Base-by-base conservation (phyloP, 2,797 vertebrate species). In the Ara ararauna region DNA sequence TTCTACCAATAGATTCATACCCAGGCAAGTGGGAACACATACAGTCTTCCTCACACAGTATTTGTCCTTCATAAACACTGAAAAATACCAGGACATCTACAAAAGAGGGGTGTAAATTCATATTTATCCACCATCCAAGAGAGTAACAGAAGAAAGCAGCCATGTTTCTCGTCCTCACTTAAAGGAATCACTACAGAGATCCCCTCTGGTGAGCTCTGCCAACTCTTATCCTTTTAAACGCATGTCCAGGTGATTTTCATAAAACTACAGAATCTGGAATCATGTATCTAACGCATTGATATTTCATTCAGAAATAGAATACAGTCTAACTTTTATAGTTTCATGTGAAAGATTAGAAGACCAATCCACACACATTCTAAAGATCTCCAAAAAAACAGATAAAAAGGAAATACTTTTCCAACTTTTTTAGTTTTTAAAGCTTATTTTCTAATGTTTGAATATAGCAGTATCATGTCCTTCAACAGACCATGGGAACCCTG, bases 271-370 rank as follows among this genome's bases (percentile, higher is more conserved):
- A 24, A 58, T 53, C 26, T 53, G 45, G 14, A 95, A 26, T 54
- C 20, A 42, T 1, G 0, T 45, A 61, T 21, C 26, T 24, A 85
- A 66, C 1, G 19, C 13, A 29, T 0, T 30, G 48, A 67, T 7
- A 77, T 61, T 58, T 66, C n/a, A 44, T 61, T 64, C 7, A 50
- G 45, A 32, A 38, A 54, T 74, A 83, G 29, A 60, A 54, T 7
- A 45, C 12, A 5, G 19, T 15, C 32, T 32, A 48, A 18, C 26
- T 66, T 82, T 85, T 50, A 65, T 13, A 64, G 64, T 73, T 82
- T 68, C 29, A 53, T 1, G 8, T 16, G 21, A 47, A 86, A 88
- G 26, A 64, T n/a, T 85, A 80, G 58, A 87, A 75, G n/a, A 19
- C 12, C 14, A 85, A 66, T 38, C 17, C 29, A 71, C 56, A 81